Percentiles rank a stretch among this genome's conserved stretches.
These are phyloP conservation scores for Anser cygnoides DNA, from an alignment of 2,113 vertebrate species.

Conservation along the genomic window DNA sequence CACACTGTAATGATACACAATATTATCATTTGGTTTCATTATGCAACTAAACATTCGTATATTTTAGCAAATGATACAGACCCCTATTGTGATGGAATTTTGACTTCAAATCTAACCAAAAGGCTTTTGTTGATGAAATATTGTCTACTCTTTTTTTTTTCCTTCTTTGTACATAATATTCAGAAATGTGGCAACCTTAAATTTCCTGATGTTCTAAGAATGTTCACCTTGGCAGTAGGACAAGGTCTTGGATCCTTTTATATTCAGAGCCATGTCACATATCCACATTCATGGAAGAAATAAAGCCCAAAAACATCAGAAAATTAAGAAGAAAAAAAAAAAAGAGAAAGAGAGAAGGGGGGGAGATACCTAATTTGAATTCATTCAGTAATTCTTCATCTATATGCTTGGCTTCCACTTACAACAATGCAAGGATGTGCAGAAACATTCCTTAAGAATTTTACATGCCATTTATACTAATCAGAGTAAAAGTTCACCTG, in stretches of 20 bases:
- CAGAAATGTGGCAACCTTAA: not conserved
- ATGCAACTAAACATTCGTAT: not conserved
- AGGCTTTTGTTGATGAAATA: not conserved
- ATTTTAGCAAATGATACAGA: not conserved
- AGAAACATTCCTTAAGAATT: conserved; percentile 22
- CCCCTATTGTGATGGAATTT: not conserved
- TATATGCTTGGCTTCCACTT: conserved; percentile 33
- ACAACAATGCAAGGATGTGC: not conserved
- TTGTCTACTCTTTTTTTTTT: not conserved
- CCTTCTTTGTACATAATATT: not conserved
- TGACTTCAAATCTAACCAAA: not conserved
- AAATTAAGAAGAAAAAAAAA: not conserved
- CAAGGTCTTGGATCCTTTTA: not conserved
- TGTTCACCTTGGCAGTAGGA: not conserved
- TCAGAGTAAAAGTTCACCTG: not conserved
- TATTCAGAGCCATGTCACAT: not conserved
- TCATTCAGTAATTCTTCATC: conserved; percentile 25
- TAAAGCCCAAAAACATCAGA: not conserved
- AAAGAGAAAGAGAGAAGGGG: not conserved
- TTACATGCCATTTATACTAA: conserved; percentile 17
- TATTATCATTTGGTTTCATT: not conserved
- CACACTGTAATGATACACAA: not conserved
- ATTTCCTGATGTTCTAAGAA: not conserved
- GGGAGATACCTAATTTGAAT: conserved; percentile 7
- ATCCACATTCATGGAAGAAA: not conserved